phyloP scores from a whole-genome alignment of 2,797 vertebrate species.

The Erpetoichthys calabaricus region DNA sequence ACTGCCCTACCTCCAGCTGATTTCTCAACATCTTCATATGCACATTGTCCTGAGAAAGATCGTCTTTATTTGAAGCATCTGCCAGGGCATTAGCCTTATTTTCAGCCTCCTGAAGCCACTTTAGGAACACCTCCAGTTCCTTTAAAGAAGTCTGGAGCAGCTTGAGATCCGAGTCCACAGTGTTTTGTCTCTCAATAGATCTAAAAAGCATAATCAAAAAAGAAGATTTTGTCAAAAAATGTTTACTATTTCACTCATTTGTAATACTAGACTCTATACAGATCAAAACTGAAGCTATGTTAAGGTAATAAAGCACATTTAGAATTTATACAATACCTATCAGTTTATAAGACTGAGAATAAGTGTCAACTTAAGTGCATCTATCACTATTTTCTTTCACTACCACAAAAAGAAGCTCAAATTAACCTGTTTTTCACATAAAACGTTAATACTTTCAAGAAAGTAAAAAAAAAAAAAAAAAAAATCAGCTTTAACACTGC shows the following conservation, averaged over 20 bases:
- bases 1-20: conserved; percentile 72
- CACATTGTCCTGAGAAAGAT: conserved; percentile 58
- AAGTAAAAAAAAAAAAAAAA: neutral
- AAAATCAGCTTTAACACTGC: too few species aligned
- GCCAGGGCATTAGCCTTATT: conserved; percentile 74
- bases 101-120: conserved; percentile 91
- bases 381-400: conserved; percentile 2
- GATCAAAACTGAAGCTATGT: conserved; percentile 7
- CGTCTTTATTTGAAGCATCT: conserved; percentile 73
- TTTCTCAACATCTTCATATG: conserved; percentile 57
- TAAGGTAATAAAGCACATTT: conserved; percentile 10
- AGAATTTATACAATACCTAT: neutral
- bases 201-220: conserved; percentile 38
- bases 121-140: conserved; percentile 83
- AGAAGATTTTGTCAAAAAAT: neutral
- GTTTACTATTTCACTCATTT: conserved; percentile 3
- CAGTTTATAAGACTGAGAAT: neutral
- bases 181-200: conserved; percentile 58
- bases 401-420: conserved; percentile 1
- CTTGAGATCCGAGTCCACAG: conserved; percentile 72
- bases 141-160: conserved; percentile 62
- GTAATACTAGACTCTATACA: neutral
- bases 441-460: neutral
- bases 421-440: neutral
- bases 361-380: conserved; percentile 3